These are phyloP conservation scores for Psylliodes chrysocephalus DNA, from an alignment of 2,888 invertebrate species.

Conservation along the genomic window DNA sequence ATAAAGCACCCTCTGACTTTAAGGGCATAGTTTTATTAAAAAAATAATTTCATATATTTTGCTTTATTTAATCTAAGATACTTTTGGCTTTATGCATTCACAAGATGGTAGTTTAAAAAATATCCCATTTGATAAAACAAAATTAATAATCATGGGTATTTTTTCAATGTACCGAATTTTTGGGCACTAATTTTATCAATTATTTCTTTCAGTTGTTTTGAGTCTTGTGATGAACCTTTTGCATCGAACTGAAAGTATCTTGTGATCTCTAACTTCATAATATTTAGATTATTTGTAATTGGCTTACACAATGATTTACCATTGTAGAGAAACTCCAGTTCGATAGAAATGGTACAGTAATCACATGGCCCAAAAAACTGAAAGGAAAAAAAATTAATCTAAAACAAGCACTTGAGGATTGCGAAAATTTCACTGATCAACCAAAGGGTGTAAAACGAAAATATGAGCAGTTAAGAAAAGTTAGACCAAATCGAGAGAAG, in stretches of 20 bases:
- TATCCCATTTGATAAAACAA: neutral
- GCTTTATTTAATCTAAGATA: constrained; percentile 41
- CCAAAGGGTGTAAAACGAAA: constrained; percentile 41
- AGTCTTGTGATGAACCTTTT: constrained; percentile 41
- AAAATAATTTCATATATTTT: neutral
- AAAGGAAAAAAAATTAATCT: constrained; percentile 41
- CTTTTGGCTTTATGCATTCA: constrained; percentile 40
- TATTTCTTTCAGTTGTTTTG: constrained; percentile 39
- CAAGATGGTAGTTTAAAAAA: constrained; percentile 32
- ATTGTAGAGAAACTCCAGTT: constrained; percentile 63
- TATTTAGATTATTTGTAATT: constrained; percentile 14
- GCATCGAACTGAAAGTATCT: constrained; percentile 55
- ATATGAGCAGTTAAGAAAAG: constrained; percentile 21
- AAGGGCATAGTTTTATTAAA: no score
- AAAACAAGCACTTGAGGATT: constrained; percentile 34
- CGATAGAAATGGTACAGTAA: constrained; percentile 61
- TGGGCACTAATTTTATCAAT: constrained; percentile 21
- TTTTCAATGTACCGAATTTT: neutral
- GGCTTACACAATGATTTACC: constrained; percentile 28
- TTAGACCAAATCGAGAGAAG: constrained; percentile 29
- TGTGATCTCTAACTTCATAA: constrained; percentile 33
- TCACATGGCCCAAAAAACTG: constrained; percentile 55
- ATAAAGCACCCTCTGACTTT: no score
- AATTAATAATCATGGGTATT: neutral
- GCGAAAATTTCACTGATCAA: constrained; percentile 37